Base-by-base conservation (phyloP, 2,113 vertebrate species). In the Cyprinodon brontotheroides region DNA sequence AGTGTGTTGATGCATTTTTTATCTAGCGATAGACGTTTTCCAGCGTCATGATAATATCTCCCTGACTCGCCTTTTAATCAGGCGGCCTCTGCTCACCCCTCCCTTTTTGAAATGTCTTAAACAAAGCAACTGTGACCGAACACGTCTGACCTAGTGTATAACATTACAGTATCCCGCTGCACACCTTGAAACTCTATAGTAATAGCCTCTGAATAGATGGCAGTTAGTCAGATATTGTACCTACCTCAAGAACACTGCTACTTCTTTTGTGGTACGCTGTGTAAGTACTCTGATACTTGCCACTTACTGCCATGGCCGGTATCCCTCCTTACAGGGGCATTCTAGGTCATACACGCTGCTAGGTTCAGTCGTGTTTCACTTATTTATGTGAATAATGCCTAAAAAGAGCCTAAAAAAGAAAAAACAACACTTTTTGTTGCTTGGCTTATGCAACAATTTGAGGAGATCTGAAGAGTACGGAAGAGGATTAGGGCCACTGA, bases 281-380 rank as follows among this genome's bases (percentile, higher is more conserved):
- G 91, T 92, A 92, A 93, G 87, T 91, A 88, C 91, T 91, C 84
- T 87, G 82, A 89, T 89, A 81, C 80, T 68, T 67, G 77, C 85
- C 89, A 89, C 89, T 89, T 89, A 88, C 81, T 81, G 85, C 82
- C 80, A 20, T 40, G 17, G 38, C 64, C 72, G 79, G 65, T 79
- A 79, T 75, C 77, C 68, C 84, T 68, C 83, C 75, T 81, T 74
- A 70, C 72, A 81, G 81, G 68, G 78, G 82, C 79, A 69, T 38
- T 57, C 45, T 22, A 22, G 60, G 39, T 66, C 71, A 79, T 60
- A 48, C 78, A 80, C 76, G 77, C 40, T 5, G 37, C 29, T 78
- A 74, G 80, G 82, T 78, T 77, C 74, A 75, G 48, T 73, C 40
- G 74, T 29, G 10, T 80, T 78, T 37, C 64, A 71, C 68, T 43